Evolutionary conservation across 2,797 vertebrate genomes (phyloP), one percentile per base, ranked within the genome.

Genomic region (Ctenochaetus hawaiiensis): DNA sequence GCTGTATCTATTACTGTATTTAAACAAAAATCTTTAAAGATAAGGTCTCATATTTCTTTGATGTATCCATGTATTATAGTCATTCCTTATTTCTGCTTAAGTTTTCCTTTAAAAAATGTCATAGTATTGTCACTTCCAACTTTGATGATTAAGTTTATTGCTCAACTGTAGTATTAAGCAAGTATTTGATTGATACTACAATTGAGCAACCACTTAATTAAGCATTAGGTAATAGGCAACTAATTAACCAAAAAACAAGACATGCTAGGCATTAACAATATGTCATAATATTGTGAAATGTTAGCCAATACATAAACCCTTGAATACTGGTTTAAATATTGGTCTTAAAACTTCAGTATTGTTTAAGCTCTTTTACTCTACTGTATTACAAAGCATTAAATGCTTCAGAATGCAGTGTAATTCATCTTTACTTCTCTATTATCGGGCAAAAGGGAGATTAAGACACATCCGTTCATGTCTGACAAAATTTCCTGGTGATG

Each of bases 401-500:
- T 20, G 45, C 12, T 3, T 26, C n/a, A n/a, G 44, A 45, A 45
- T 0, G 2, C 20, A 1, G 8, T 16, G 26, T 12, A 67, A 69
- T 13, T 60, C 17, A 63, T 1, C n/a, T 51, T 43, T 23, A 18
- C 39, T 23, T 26, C 43, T 59, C 20, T 49, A 13, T 2, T 6
- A 44, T 53, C 20, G 45, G 53, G 22, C 7, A 7, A 37, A 57
- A 41, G 30, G 17, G 30, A 71, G 34, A 64, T 68, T 8, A 51
- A 56, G 39, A 65, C 61, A 77, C 71, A 77, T 76, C 57, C 18
- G n/a, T 70, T 58, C 1, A 4, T 5, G 52, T 6, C 37, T 70
- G 63, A 9, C 39, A 51, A 16, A 20, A 51, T 67, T 84, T 87
- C 67, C 84, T 66, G 71, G 2, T 72, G 49, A 23, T 20, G 63